phyloP scores from a whole-genome alignment of 2,797 vertebrate species.

The Synaphobranchus kaupii region DNA sequence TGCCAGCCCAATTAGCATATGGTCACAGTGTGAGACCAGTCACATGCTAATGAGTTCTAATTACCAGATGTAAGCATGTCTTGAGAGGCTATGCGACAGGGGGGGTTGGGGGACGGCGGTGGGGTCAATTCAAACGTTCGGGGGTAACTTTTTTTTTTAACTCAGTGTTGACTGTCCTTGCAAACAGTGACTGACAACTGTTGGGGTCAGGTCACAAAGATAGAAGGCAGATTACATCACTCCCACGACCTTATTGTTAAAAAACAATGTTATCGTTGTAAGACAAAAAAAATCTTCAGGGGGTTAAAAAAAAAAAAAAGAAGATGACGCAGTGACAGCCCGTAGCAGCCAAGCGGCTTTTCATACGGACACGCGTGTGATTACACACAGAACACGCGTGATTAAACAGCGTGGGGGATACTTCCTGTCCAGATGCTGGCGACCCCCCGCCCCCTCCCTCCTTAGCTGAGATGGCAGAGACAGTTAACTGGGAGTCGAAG shows the following conservation, averaged over 20 bases:
- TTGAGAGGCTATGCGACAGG: constrained; percentile 38
- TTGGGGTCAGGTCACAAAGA: neutral
- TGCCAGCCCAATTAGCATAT: constrained; percentile 70
- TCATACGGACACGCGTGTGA: neutral
- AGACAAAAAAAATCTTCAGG: neutral
- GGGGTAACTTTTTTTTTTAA: neutral
- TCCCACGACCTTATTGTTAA: neutral
- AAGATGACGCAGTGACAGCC: neutral
- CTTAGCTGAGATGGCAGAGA: neutral
- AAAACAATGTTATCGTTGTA: constrained; percentile 17
- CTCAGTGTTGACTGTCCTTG: neutral
- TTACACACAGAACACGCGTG: neutral
- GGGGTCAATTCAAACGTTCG: constrained; percentile 39
- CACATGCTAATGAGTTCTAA: constrained; percentile 72
- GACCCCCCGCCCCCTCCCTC: no score
- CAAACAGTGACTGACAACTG: neutral
- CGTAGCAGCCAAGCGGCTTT: neutral
- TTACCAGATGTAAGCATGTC: constrained; percentile 60
- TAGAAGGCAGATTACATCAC: neutral
- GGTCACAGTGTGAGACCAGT: constrained; percentile 58
- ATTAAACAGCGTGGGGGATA: neutral
- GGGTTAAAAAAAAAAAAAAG: constrained; percentile 34
- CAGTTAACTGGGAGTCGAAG: neutral
- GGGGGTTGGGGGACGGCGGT: constrained; percentile 29
- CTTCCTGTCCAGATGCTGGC: constrained; percentile 14